Base-by-base conservation (phyloP, 2,797 vertebrate species). In the Gadopsis marmoratus region DNA sequence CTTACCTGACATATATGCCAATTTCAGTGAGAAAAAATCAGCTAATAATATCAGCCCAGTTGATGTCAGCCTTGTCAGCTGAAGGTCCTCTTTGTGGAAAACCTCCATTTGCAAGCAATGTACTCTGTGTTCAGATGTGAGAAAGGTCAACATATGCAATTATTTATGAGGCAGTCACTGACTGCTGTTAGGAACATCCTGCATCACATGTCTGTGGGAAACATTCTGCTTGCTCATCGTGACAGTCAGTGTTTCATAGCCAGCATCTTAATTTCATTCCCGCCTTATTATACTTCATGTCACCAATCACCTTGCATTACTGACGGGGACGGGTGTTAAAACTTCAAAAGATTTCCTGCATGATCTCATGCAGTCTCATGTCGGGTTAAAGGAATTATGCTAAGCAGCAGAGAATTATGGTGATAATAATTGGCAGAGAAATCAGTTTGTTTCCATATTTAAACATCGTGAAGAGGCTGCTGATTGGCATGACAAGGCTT, bases 361-460 rank as follows among this genome's bases (percentile, higher is more conserved):
- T 70, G 26, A 53, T 71, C 31, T 72, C 14, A 0, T 60, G 55
- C 17, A 4, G 9, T 51, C 55, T 78, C 37, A 80, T 51, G 51
- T 72, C 12, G 14, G 29, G 21, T 68, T 79, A 75, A 82, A 74
- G 58, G 19, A 77, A 69, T 76, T 82, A 81, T 80, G 74, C 79
- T 61, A 74, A 89, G 48, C 59, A 72, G 76, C 64, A 50, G 26
- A 60, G 75, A 84, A 85, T 86, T 84, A 83, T 66, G 37, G 16
- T 48, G 71, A 73, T 75, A 80, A 78, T 86, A 82, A 88, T 81
- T 80, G 76, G 58, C 0, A 4, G 59, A 55, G 59, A 67, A 87
- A 76, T 78, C 74, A 59, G 64, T 72, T 71, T 79, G 61, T 81
- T 86, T 88, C 82, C 58, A 76, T 86, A 70, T 85, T 91, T 84